Evolutionary conservation across 2,113 vertebrate genomes (phyloP), one percentile per base, ranked within the genome.

Genomic region (Caranx ignobilis): DNA sequence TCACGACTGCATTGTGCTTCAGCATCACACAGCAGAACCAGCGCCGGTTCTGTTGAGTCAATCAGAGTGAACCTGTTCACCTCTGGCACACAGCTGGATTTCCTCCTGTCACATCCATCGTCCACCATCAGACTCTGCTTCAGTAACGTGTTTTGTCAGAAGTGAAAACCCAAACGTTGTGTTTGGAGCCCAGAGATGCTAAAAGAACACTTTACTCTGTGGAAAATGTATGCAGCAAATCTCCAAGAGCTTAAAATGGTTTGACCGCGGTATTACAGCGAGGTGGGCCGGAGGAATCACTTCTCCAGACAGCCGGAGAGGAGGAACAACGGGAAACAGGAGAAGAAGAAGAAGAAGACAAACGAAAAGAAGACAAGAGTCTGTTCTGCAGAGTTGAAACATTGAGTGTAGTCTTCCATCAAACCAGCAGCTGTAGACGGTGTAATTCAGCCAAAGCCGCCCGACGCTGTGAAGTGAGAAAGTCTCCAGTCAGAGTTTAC

Each of bases 401-500:
- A 10, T 70, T 69, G 31, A 86, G 80, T 69, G 64, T 79, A 57
- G n/a, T 45, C 63, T 61, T 21, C 63, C 55, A 66, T 79, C 77
- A 55, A 75, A 57, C 59, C 59, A 74, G 75, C 81, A 72, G 81
- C 75, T 56, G 77, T 34, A 69, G 73, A 83, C 57, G 47, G 64
- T 39, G 67, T 12, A 78, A 26, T 57, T 82, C 64, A 56, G 83
- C 83, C 73, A 88, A 88, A 89, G 52, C 60, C 65, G 61, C 32
- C 71, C 4, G 66, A 77, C 26, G 76, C 39, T 81, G 31, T 70
- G 81, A 88, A 85, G 87, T 79, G 68, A 79, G 82, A 89, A 86
- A 84, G 68, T 66, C 59, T 67, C 64, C 64, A 80, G 78, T 86
- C 77, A 63, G 68, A 79, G 77, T 86, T 89, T 85, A 86, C 84